Evolutionary conservation across 1,140 invertebrate genomes (phyloP), one percentile per base, ranked within the genome.

Genomic region (Rhynchophorus ferrugineus): DNA sequence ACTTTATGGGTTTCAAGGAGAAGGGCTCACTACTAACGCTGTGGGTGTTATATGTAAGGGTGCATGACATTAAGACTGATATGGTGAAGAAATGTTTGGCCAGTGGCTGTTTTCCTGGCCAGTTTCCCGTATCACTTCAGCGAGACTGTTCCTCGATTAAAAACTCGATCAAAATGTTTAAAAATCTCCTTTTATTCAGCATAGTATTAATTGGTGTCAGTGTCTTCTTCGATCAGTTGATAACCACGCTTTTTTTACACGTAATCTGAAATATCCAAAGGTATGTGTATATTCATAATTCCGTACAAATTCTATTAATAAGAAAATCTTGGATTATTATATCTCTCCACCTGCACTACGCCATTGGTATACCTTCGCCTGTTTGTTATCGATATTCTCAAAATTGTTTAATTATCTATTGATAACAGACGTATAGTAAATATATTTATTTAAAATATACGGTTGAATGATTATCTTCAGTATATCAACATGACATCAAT

Each of bases 361-460:
- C 24, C 24, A n/a, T n/a, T 38, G 22, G 13, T 6, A 17, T 45
- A 45, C 20, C 38, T 59, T 49, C 43, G 41, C 37, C 47, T 21
- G 49, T 24, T 29, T 56, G 56, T 64, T 64, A 64, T 64, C 62
- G 55, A 57, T 59, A 61, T 59, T 49, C 44, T 49, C 53, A 60
- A 50, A 58, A 53, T 46, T 48, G 29, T 47, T 49, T 60, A 63
- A 63, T 63, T 62, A 62, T 62, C 59, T 61, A 56, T 60, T 61
- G 47, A 61, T 62, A 49, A 44, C 45, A 43, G 57, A 64, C 62
- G 59, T 59, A 65, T 65, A 64, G 62, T 66, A 61, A 66, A 66
- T 63, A 66, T 63, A 64, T 56, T 49, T 56, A 53, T 66, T 65
- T 66, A 64, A 65, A 66, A 66, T 66, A 66, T 66, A 65, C 63